Base-by-base conservation (phyloP, 2,888 invertebrate species). In the Exocentrus adspersus region DNA sequence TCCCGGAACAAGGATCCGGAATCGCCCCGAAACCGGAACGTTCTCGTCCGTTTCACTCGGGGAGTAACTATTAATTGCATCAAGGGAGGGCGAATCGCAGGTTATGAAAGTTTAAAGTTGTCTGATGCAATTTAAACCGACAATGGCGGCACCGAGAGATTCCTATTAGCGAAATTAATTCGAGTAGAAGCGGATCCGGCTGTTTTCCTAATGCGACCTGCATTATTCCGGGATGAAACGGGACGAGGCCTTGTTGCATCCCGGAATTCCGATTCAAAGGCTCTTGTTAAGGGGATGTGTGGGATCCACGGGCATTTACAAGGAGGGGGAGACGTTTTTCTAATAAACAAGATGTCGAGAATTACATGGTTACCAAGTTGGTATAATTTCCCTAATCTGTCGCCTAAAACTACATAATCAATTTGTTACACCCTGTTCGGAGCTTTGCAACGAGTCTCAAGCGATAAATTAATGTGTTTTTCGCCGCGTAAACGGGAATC, bases 91-190 rank as follows among this genome's bases (percentile, higher is more conserved):
- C 17, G 16, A 54, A 54, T 54, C 16, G 28, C 28, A 43, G 21
- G 53, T 37, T 42, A 53, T 42, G 53, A 53, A 41, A 54, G 43
- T 43, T 54, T 17, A 45, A 42, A 37, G 24, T 54, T 28, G 53
- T 54, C 43, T 24, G 19, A 54, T 16, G 54, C 37, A 54, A 54
- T 54, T 54, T n/a, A n/a, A 28, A 54, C 43, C 37, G 43, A 14
- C 41, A 42, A 21, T 42, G 43, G 41, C 21, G 21, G 16, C 12
- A 20, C 28, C 42, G 42, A 12, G 54, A 43, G 43, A 54, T 24
- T 43, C 43, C 54, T 54, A 19, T 30, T 54, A 54, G 54, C 17
- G 21, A 54, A 54, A 54, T 54, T 54, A 54, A 54, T 54, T 45
- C 16, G 43, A 51, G 37, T 30, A 32, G n/a, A 12, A 4, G 37